These are phyloP conservation scores for Corythoichthys haematopterus DNA, from an alignment of 2,113 vertebrate genomes.

Conservation along the genomic window DNA sequence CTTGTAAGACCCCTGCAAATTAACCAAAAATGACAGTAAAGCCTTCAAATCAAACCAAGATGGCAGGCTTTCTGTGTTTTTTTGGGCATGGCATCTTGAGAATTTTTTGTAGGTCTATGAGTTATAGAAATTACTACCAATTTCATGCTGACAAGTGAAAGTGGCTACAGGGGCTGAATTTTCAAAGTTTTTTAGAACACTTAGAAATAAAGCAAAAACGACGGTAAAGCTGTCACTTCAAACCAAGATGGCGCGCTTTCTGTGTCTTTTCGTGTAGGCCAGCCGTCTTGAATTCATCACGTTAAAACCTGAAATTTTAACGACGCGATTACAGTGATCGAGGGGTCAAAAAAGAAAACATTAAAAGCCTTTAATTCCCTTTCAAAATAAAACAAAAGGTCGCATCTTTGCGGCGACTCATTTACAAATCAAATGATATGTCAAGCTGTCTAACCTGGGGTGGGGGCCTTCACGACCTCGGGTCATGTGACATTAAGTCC, in stretches of 20 bases:
- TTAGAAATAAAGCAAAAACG: too few species aligned
- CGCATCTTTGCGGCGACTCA: neutral
- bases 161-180: neutral
- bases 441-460: neutral
- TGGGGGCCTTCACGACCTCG: neutral
- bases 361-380: too few species aligned
- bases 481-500: slow-evolving; percentile 2
- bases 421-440: neutral
- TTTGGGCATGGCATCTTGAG: too few species aligned
- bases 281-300: too few species aligned
- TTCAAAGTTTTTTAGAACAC: neutral
- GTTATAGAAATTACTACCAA: neutral
- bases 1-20: too few species aligned
- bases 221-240: neutral
- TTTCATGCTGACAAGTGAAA: neutral
- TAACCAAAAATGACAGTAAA: too few species aligned
- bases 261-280: neutral
- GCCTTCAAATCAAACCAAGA: too few species aligned
- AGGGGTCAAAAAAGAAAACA: too few species aligned
- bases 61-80: too few species aligned
- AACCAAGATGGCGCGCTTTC: neutral
- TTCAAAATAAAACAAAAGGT: neutral
- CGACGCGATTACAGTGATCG: too few species aligned
- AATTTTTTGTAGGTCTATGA: too few species aligned
- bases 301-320: too few species aligned